Conservation (phyloP, 2,113 vertebrate species). For the Mesocricetus auratus region DNA sequence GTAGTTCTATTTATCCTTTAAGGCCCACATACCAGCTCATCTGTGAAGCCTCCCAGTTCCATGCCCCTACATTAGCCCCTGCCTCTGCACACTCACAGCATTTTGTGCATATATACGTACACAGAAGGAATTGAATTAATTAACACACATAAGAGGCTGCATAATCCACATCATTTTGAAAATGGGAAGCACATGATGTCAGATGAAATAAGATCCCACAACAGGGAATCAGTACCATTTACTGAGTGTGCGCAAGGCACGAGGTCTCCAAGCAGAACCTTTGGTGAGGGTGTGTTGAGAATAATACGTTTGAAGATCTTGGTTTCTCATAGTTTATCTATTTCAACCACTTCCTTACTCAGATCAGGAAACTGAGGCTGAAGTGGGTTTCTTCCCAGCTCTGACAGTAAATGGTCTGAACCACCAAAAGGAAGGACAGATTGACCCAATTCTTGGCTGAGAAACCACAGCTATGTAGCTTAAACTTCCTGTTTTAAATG, state of each 20-base stretch:
- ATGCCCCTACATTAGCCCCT: not conserved
- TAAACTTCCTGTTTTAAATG: conserved; percentile 63
- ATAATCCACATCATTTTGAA: conserved; percentile 61
- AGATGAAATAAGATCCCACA: conserved; percentile 65
- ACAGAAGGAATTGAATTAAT: conserved; percentile 55
- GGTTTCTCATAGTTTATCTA: conserved; percentile 62
- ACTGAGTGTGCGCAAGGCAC: not conserved
- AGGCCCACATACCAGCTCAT: not conserved
- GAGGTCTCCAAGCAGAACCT: not conserved
- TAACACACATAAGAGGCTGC: conserved; percentile 46
- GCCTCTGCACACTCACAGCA: not conserved
- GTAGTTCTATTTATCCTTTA: not conserved
- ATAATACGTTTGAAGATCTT: conserved; percentile 38
- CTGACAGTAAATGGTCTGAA: conserved; percentile 47
- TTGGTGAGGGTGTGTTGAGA: not conserved
- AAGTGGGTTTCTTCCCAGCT: conserved; percentile 69
- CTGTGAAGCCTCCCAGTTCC: not conserved
- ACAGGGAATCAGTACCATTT: conserved; percentile 27
- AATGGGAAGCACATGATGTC: conserved; percentile 71
- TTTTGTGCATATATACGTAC: not conserved
- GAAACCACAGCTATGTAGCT: conserved; percentile 63
- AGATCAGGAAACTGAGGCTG: conserved; percentile 73
- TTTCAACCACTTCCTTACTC: conserved; percentile 74
- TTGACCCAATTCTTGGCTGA: conserved; percentile 58
- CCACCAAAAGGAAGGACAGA: conserved; percentile 71